phyloP scores from a whole-genome alignment of 1,140 invertebrate genomes.

The Helicoverpa armigera region DNA sequence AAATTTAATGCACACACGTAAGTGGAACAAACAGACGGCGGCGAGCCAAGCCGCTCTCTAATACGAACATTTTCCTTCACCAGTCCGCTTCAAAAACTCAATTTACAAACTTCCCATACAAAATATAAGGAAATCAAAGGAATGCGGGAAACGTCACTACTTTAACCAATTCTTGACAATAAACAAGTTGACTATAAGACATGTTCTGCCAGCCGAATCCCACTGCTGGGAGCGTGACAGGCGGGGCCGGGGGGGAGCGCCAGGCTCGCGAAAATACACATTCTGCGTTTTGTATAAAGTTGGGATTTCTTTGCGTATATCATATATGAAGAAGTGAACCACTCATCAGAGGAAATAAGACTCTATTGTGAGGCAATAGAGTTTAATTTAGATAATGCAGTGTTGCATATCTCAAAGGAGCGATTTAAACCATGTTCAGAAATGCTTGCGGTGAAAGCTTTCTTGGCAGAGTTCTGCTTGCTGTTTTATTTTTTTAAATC shows the following conservation, averaged over 20 bases:
- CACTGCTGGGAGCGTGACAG: constrained; percentile 61
- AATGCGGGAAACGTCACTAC: constrained; percentile 50
- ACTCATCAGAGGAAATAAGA: constrained; percentile 46
- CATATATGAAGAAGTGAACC: constrained; percentile 45
- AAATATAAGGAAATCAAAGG: constrained; percentile 46
- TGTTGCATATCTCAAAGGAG: constrained; percentile 60
- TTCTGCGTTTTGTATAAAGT: constrained; percentile 53
- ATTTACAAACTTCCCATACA: constrained; percentile 48
- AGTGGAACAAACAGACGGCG: constrained; percentile 24
- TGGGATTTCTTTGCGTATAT: constrained; percentile 56
- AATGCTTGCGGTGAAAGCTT: constrained; percentile 71
- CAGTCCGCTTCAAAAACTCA: constrained; percentile 44
- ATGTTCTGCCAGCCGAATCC: constrained; percentile 62
- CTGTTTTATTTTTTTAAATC: constrained; percentile 74
- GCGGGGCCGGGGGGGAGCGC: constrained; percentile 19
- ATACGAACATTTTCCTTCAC: constrained; percentile 30
- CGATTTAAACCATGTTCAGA: constrained; percentile 71
- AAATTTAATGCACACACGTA: constrained; percentile 5
- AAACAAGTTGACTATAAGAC: constrained; percentile 66
- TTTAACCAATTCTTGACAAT: constrained; percentile 68
- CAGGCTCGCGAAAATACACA: constrained; percentile 36
- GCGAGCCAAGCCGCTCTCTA: constrained; percentile 24
- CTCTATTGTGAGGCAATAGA: constrained; percentile 46
- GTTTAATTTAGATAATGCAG: constrained; percentile 48
- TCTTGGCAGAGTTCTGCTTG: constrained; percentile 74